Evolutionary conservation across 92 coral and sea anemone species (phyloP).

Genomic region (Muricea muricata): DNA sequence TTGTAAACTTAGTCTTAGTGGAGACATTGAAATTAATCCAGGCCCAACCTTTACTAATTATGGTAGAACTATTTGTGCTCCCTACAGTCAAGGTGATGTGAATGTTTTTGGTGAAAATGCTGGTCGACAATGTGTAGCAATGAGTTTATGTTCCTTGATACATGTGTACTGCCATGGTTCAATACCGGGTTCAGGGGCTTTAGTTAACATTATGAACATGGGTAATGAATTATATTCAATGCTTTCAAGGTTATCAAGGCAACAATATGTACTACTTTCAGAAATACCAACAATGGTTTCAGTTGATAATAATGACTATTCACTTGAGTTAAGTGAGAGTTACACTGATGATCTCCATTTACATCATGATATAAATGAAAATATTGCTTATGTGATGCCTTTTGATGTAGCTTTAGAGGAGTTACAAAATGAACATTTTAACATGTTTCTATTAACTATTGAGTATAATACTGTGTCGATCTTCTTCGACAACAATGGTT

Average conservation of each 20-base stretch:
- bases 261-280: not conserved
- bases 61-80: constrained; percentile 55
- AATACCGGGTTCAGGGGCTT: constrained; percentile 38
- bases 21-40: constrained; percentile 47
- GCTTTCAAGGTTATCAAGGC: no score
- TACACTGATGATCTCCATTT: not conserved
- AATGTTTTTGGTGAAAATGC: constrained; percentile 65
- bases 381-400: constrained; percentile 56
- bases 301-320: not conserved
- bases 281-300: constrained; percentile 13
- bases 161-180: constrained; percentile 36
- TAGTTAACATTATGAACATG: constrained; percentile 53
- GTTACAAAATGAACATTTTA: constrained; percentile 37
- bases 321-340: not conserved
- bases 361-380: constrained; percentile 2
- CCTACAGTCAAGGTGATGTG: constrained; percentile 63
- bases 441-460: constrained; percentile 58
- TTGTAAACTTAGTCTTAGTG: constrained; percentile 23
- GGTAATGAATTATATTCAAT: constrained; percentile 62
- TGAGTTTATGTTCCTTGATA: constrained; percentile 57
- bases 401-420: constrained; percentile 52
- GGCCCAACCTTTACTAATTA: constrained; percentile 42
- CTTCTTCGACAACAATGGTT: constrained; percentile 30
- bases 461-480: constrained; percentile 44
- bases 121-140: constrained; percentile 68